Evolutionary conservation across 1,140 invertebrate genomes (phyloP), one percentile per base, ranked within the genome.

Genomic region (Ips nitidus): DNA sequence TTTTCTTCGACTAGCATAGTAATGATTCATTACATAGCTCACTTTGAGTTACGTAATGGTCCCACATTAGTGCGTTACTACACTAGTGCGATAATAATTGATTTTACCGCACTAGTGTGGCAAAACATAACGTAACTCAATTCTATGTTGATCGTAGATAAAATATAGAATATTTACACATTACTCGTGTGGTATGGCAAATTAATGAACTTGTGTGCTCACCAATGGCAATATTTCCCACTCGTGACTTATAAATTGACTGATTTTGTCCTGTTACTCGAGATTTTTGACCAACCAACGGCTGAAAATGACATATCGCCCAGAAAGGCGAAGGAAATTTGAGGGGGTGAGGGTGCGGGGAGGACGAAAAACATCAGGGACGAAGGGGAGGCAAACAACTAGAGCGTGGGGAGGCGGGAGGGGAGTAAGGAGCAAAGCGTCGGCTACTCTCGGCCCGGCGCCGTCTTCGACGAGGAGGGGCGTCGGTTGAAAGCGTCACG

Each of bases 401-500:
- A 37, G 43, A 43, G 59, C 6, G 39, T 7, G 4, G 22, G 38
- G 56, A 3, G 52, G 3, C 4, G 43, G 4, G 57, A n/a, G 58
- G 66, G 41, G 41, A 40, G 67, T 52, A 56, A 55, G 67, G 22
- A 47, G 52, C 36, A 56, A 62, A 63, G 67, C 67, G 67, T 69
- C 67, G 67, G 60, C 67, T 69, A 69, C 67, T 69, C 67, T 69
- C 67, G 59, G 60, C 60, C 37, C 67, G 67, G 67, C 67, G 67
- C 67, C 67, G 67, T 41, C 45, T 52, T 69, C 59, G 59, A 69
- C 67, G 67, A 69, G 67, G 59, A 69, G 67, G 67, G 67, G 67
- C 67, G 67, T 69, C 67, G 67, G 52, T 69, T 39, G 40, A 57
- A 69, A 61, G 67, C 67, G 67, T 61, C 67, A 59, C 52, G 41